Evolutionary conservation across 2,797 vertebrate species (phyloP), one percentile per base, ranked within the genome.

Genomic region (Bradypus variegatus): DNA sequence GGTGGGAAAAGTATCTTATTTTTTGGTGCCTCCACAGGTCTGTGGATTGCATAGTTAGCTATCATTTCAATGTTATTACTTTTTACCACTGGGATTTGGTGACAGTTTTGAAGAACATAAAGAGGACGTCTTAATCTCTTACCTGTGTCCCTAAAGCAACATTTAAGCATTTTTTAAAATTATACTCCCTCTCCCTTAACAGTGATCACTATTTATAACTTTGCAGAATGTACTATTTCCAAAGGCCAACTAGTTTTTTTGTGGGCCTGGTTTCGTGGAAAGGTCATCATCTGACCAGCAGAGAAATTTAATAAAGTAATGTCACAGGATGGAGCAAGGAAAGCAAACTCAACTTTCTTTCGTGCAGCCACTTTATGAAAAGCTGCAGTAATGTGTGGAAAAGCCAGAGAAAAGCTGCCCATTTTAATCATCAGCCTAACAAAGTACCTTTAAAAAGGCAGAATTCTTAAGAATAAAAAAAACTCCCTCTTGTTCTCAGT

Each of bases 41-140:
- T 48, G 14, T 12, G 75, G 77, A 55, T 18, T 89, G 60, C 93
- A 45, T 11, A 38, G 65, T 83, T 38, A n/a, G 89, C 92, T 89
- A 55, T 70, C 92, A n/a, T 58, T 90, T 76, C 81, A 67, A 0
- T 72, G 87, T 92, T 94, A 95, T 90, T 94, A 50, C 94, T 94
- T 95, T 91, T 88, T 72, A 91, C 94, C n/a, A 2, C 92, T 89
- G 95, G 94, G 91, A 91, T 62, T 88, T n/a, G 19, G 55, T 87
- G 95, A 96, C 95, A 94, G 92, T 96, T 93, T 90, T 93, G 93
- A 96, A 94, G 94, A 95, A 72, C 91, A 93, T 92, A 79, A 95
- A 94, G 94, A 95, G 86, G 87, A 76, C 3, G 2, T 50, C 85
- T 86, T 94, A 91, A 93, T 95, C 78, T 95, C 92, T 88, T 93